Conservation (phyloP, 2,113 vertebrate species). For the Cyprinodon variegatus region DNA sequence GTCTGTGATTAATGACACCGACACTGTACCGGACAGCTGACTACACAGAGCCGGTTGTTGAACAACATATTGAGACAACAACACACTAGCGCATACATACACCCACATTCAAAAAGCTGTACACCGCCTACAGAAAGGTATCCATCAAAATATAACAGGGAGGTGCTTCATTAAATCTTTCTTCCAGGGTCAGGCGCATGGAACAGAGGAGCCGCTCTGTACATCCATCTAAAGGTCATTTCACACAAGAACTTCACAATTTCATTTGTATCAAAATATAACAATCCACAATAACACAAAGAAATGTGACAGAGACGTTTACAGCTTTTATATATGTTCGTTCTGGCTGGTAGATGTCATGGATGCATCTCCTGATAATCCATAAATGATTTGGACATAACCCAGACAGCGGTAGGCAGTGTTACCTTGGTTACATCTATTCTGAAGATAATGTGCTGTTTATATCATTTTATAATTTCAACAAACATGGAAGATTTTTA, state of each 20-base stretch:
- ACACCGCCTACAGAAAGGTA: slow-evolving; percentile 48
- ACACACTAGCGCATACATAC: neutral
- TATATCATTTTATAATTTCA: neutral
- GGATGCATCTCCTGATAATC: neutral
- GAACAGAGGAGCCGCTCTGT: neutral
- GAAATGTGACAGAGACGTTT: neutral
- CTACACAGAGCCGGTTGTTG: slow-evolving; percentile 70
- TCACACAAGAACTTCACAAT: neutral
- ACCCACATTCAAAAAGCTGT: slow-evolving; percentile 8
- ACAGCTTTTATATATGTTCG: neutral
- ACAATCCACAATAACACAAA: neutral
- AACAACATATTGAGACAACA: slow-evolving; percentile 69
- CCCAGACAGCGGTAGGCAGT: neutral
- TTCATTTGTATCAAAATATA: neutral
- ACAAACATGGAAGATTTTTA: neutral
- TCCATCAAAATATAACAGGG: slow-evolving; percentile 39
- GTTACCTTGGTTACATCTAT: neutral
- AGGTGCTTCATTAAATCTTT: slow-evolving; percentile 54
- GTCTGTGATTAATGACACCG: slow-evolving; percentile 74
- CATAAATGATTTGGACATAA: neutral
- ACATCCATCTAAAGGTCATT: neutral
- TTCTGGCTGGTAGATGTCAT: neutral
- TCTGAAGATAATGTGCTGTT: neutral
- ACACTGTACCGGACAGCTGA: slow-evolving; percentile 70
- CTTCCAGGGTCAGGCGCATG: slow-evolving; percentile 51